These are phyloP conservation scores for Tor tambroides DNA, from an alignment of 2,113 vertebrate genomes.

Conservation along the genomic window DNA sequence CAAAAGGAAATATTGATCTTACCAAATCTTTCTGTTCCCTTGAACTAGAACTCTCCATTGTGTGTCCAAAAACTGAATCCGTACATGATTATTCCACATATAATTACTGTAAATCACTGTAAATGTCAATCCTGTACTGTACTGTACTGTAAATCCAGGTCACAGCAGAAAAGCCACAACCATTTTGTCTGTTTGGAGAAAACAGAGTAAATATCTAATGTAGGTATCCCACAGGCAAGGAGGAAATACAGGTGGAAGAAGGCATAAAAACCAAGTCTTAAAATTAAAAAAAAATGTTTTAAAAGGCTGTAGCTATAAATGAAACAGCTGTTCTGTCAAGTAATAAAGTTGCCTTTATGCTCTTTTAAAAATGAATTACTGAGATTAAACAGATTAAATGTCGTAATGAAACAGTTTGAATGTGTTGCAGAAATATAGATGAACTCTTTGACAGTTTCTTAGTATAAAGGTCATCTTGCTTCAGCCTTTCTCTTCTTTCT, in stretches of 20 bases:
- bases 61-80: background rate
- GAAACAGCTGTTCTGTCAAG: background rate
- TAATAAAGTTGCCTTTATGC: background rate
- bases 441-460: background rate
- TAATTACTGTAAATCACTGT: background rate
- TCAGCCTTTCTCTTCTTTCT: background rate
- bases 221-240: background rate
- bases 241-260: background rate
- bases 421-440: background rate
- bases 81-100: background rate
- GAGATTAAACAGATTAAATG: background rate
- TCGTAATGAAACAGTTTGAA: background rate
- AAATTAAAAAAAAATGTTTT: background rate
- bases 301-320: background rate
- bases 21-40: background rate
- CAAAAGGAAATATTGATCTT: background rate
- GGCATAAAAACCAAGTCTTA: background rate
- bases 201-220: background rate
- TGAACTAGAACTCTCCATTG: background rate
- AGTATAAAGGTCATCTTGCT: background rate
- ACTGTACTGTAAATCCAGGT: too few species aligned
- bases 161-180: background rate
- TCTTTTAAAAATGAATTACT: background rate
- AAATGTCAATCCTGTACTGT: too few species aligned
- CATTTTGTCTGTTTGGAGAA: background rate